Base-by-base conservation (phyloP, 2,797 vertebrate genomes). In the Chromobotia macracanthus region DNA sequence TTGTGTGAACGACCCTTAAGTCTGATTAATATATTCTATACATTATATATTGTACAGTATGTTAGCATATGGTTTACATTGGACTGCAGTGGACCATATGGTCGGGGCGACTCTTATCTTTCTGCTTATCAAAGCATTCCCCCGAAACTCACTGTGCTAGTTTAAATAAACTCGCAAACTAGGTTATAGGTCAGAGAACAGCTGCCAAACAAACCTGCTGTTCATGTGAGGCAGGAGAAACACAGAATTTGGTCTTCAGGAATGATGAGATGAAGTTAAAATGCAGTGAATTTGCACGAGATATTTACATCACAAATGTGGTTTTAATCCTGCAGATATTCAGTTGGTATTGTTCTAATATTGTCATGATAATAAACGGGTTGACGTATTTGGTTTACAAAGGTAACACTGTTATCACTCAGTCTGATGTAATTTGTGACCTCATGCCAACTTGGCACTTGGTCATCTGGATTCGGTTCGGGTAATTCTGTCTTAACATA, bases 151-250 rank as follows among this genome's bases (percentile, higher is more conserved):
- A 60, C 35, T 75, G 48, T 44, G 38, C 70, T 35, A 6, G 75
- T 75, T 25, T 11, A 28, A 8, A 25, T 68, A 65, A 61, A 63
- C 21, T 15, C 16, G 46, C 16, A 56, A 79, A 72, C 55, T 75
- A 50, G 38, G 41, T 72, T 75, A 79, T 21, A 64, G 76, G 72
- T 66, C 58, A 79, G 3, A 28, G 65, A 78, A 41, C 35, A 31
- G 38, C 21, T 21, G 35, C 28, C 38, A 79, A 48, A 68, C 44
- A 70, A 68, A 55, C 67, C 58, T 38, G 81, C 23, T 63, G 25
- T 75, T 79, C 48, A 19, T 64, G 46, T 48, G n/a, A 68, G 15
- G 16, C 18, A 16, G 8, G 19, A 35, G 31, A 6, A 65, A 65
- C 0, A 31, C 31, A 31, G 31, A 31, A 31, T 31, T 31, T 31